Conservation (phyloP, 2,113 vertebrate species). For the Proterorhinus semilunaris region DNA sequence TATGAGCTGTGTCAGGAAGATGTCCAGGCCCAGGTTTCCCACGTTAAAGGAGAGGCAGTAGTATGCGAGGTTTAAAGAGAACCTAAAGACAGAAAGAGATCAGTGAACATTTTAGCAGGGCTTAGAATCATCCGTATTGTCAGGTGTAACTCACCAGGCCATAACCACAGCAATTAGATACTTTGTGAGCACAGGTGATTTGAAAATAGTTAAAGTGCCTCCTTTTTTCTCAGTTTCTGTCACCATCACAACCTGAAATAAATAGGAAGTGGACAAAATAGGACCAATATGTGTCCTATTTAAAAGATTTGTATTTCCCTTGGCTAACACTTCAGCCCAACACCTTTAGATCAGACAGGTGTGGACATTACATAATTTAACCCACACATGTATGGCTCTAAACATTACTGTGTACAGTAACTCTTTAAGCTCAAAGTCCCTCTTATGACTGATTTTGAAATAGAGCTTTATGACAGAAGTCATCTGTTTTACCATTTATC, state of each 20-base stretch:
- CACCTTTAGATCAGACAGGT: neutral
- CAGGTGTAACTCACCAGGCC: slow-evolving; percentile 60
- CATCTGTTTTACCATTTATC: neutral
- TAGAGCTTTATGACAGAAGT: neutral
- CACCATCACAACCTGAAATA: slow-evolving; percentile 55
- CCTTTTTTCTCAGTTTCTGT: slow-evolving; percentile 51
- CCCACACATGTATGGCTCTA: neutral
- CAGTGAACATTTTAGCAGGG: neutral
- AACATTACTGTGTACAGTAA: neutral
- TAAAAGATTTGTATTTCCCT: neutral
- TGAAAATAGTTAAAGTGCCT: slow-evolving; percentile 52
- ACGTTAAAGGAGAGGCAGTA: slow-evolving; percentile 63
- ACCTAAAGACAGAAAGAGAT: slow-evolving; percentile 57
- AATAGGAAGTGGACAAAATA: slow-evolving; percentile 29
- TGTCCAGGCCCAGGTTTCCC: slow-evolving; percentile 50
- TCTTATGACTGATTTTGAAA: neutral
- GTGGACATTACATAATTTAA: neutral
- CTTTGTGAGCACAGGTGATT: slow-evolving; percentile 67
- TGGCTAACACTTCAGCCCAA: neutral
- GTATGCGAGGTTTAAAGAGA: slow-evolving; percentile 64
- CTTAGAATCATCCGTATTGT: neutral
- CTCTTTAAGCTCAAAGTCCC: neutral
- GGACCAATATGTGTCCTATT: slow-evolving; percentile 24
- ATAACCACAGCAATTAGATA: slow-evolving; percentile 65
- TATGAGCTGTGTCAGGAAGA: slow-evolving; percentile 55